These are phyloP conservation scores for Mormyrus lacerda DNA, from an alignment of 2,113 vertebrate species.

Conservation along the genomic window DNA sequence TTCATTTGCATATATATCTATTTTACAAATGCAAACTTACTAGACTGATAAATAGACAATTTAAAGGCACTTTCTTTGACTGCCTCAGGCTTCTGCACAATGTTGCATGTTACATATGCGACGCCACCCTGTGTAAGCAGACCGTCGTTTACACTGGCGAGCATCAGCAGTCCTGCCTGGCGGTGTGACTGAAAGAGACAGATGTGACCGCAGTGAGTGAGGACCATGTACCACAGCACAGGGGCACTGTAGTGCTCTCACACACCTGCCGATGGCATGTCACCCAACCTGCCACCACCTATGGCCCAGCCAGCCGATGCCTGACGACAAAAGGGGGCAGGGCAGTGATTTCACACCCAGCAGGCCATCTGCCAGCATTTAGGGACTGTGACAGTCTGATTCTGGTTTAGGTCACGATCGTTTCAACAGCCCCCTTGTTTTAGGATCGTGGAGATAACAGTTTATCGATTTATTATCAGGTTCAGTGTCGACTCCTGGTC, in stretches of 20 bases:
- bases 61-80: not conserved
- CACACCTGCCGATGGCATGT: not conserved
- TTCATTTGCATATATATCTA: not conserved
- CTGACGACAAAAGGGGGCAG: not conserved
- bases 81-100: not conserved
- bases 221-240: not conserved
- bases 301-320: not conserved
- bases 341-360: not conserved
- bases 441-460: not conserved
- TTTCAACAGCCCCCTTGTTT: not conserved
- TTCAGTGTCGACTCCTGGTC: not conserved
- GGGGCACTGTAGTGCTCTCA: not conserved
- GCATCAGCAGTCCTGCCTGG: constrained; percentile 31
- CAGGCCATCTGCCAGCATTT: not conserved
- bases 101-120: not conserved
- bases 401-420: not conserved
- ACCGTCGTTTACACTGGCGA: constrained; percentile 12
- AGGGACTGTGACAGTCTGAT: not conserved
- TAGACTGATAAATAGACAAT: not conserved
- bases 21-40: not conserved
- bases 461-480: not conserved
- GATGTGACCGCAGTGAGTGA: constrained; percentile 35
- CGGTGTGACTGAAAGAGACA: constrained; percentile 31
- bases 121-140: not conserved
- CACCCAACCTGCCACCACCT: not conserved